Conservation (phyloP, 1,140 invertebrate species). For the Lepidotrigona ventralis region DNA sequence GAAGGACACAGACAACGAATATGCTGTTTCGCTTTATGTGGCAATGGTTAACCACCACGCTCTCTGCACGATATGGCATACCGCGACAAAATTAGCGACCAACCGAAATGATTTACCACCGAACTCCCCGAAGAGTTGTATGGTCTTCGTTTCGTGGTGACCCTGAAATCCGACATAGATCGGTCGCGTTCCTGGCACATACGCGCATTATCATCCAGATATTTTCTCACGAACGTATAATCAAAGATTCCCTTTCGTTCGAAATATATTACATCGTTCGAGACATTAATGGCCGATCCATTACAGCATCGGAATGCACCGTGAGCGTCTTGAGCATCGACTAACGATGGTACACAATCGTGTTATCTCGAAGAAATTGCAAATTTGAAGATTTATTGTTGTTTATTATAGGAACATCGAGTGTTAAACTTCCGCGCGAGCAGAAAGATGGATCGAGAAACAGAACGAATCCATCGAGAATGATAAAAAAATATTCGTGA, state of each 20-base stretch:
- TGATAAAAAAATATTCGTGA: neutral
- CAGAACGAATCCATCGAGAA: too few species aligned
- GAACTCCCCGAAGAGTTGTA: slow-evolving; percentile 34
- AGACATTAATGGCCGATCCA: neutral
- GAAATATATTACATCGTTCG: neutral
- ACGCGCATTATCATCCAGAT: neutral
- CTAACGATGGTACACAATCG: neutral
- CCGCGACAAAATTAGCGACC: slow-evolving; percentile 58
- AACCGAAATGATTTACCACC: slow-evolving; percentile 61
- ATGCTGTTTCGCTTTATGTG: slow-evolving; percentile 1
- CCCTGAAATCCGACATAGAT: slow-evolving; percentile 53
- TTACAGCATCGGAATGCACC: neutral
- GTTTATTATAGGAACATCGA: neutral
- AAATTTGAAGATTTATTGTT: neutral
- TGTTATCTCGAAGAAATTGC: neutral
- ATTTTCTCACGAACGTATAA: neutral
- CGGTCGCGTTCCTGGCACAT: slow-evolving; percentile 1
- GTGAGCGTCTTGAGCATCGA: neutral
- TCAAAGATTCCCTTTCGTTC: neutral
- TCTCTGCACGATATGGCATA: slow-evolving; percentile 26
- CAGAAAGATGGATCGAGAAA: neutral
- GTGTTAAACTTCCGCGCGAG: neutral
- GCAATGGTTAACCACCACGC: slow-evolving; percentile 35
- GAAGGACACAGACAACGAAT: neutral
- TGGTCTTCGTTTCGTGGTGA: slow-evolving; percentile 48